These are phyloP conservation scores for Diploptera punctata DNA, from an alignment of 2,888 invertebrate species.

Conservation along the genomic window DNA sequence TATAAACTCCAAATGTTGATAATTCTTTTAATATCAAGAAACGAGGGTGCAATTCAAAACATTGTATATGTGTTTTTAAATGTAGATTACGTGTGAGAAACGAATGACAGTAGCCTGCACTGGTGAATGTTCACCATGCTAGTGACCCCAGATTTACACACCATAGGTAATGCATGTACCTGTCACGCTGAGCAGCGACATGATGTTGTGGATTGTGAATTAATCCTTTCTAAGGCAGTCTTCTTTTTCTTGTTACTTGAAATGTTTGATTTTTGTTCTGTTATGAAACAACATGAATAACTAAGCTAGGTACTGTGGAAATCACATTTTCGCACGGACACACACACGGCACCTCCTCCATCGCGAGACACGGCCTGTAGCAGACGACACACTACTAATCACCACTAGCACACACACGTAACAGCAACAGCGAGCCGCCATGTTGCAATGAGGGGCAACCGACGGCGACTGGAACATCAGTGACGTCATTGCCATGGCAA, in stretches of 20 bases:
- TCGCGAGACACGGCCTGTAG: constrained; percentile 11
- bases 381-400: constrained; percentile 25
- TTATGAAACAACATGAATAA: constrained; percentile 27
- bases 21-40: no score
- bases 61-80: no score
- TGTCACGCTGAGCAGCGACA: constrained; percentile 45
- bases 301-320: constrained; percentile 20
- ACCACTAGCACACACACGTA: constrained; percentile 28
- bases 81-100: no score
- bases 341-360: constrained; percentile 6
- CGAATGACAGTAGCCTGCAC: no score
- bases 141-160: no score
- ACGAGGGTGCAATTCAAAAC: no score
- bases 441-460: constrained; percentile 27
- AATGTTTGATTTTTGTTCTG: constrained; percentile 10
- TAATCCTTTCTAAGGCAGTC: constrained; percentile 20
- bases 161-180: no score
- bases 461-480: constrained; percentile 26
- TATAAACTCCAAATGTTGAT: background rate
- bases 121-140: no score
- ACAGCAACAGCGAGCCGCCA: constrained; percentile 28
- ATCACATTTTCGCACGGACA: constrained; percentile 20
- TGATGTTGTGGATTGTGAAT: constrained; percentile 9
- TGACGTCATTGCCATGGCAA: constrained; percentile 30
- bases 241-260: background rate